Conservation (phyloP, 2,113 vertebrate species). For the Mungos mungo region DNA sequence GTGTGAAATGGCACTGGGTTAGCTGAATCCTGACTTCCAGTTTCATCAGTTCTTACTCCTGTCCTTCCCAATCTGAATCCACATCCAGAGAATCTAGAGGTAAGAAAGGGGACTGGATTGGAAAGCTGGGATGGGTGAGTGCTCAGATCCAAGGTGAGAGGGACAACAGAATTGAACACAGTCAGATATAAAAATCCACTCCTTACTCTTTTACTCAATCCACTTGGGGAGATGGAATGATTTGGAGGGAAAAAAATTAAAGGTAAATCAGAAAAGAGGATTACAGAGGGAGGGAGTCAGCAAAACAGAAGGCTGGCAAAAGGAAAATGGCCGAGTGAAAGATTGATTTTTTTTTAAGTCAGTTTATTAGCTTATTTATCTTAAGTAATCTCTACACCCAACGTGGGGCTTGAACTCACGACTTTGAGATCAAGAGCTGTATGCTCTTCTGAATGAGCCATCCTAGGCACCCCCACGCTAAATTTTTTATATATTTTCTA, state of each 20-base stretch:
- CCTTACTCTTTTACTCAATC: neutral
- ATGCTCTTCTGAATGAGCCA: too few species aligned
- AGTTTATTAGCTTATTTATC: too few species aligned
- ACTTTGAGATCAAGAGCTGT: too few species aligned
- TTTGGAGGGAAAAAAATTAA: neutral
- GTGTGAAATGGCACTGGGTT: neutral
- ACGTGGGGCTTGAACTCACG: too few species aligned
- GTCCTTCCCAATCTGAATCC: neutral
- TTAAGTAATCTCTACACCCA: too few species aligned
- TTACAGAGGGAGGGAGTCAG: neutral
- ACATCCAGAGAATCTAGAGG: neutral
- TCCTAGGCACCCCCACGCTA: neutral
- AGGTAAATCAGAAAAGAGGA: neutral
- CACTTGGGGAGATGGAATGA: neutral
- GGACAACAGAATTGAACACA: fast-evolving
- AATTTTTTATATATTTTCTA: neutral
- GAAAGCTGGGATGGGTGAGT: neutral
- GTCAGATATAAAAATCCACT: neutral
- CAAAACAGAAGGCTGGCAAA: neutral
- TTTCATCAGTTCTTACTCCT: neutral
- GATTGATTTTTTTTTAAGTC: too few species aligned
- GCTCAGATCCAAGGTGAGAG: neutral
- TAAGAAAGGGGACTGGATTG: neutral
- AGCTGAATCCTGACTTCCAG: neutral
- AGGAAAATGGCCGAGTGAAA: neutral